phyloP scores from a whole-genome alignment of 2,797 vertebrate species.

The Bradypus variegatus region DNA sequence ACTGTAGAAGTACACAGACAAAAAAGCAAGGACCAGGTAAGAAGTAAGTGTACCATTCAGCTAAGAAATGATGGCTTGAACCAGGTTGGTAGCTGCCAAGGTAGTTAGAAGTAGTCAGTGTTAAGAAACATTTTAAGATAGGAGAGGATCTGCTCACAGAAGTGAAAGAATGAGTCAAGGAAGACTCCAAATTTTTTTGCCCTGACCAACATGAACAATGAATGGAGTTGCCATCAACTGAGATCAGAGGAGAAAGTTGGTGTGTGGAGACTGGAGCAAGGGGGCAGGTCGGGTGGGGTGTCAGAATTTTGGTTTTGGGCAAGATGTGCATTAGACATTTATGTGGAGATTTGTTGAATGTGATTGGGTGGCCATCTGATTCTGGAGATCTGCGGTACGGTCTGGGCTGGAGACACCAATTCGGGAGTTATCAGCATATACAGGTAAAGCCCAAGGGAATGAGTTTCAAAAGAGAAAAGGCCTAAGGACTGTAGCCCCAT shows the following conservation, averaged over 20 bases:
- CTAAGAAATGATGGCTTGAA: not conserved
- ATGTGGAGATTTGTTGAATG: not conserved
- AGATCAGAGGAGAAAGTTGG: not conserved
- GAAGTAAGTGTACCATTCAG: not conserved
- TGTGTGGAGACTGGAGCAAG: not conserved
- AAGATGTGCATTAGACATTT: not conserved
- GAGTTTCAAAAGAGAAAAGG: not conserved
- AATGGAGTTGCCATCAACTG: not conserved
- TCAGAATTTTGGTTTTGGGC: not conserved
- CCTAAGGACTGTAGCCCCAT: not conserved
- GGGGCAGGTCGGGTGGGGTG: too few relatives aligned
- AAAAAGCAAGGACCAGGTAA: not conserved
- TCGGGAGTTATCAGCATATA: not conserved
- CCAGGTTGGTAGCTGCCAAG: not conserved
- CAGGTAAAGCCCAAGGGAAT: not conserved
- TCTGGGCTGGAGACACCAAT: not conserved
- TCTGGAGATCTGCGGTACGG: not conserved
- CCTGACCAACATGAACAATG: not conserved
- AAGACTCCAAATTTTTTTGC: not conserved
- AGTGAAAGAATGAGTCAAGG: not conserved
- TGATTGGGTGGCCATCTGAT: too few relatives aligned
- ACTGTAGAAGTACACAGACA: not conserved
- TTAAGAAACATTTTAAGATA: not conserved
- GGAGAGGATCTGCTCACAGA: not conserved
- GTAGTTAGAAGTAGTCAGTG: not conserved